A percentile compares a stretch with the other conserved stretches of the same genome.
phyloP scores from a whole-genome alignment of 30 jellyfish, hydroid and myxozoan species.

The Pseudorhiza aurosa region DNA sequence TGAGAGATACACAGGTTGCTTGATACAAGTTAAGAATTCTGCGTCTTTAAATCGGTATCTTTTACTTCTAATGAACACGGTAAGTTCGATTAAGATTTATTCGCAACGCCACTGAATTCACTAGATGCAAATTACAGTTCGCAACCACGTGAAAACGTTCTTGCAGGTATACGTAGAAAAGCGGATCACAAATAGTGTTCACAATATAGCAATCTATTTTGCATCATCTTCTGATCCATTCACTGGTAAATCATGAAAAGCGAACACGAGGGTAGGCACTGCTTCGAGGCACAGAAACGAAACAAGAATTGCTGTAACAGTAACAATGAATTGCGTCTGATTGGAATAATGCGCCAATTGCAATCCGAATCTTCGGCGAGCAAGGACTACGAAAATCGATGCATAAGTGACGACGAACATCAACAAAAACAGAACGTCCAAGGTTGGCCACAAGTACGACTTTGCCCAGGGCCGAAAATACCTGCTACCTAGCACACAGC shows the following conservation, averaged over 20 bases:
- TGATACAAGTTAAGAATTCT: no score
- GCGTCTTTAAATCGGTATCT: no score
- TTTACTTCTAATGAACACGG: no score
- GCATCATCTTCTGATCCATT: neutral
- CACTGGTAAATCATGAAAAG: neutral
- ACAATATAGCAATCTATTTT: neutral
- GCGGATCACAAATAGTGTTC: constrained; percentile 21
- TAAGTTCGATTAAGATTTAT: no score
- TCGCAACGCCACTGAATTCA: no score
- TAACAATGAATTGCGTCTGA: constrained; percentile 9
- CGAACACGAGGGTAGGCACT: neutral
- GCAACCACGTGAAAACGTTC: no score
- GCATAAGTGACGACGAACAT: constrained; percentile 13
- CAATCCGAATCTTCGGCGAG: constrained; percentile 5
- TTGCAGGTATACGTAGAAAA: constrained; percentile 12
- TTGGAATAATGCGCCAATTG: neutral
- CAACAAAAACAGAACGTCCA: neutral
- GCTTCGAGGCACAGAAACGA: constrained; percentile 18
- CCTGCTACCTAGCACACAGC: constrained; percentile 6
- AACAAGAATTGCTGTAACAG: constrained; percentile 17
- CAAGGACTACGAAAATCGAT: constrained; percentile 9
- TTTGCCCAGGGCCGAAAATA: neutral
- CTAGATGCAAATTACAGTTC: no score
- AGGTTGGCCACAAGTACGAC: neutral
- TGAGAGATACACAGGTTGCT: no score